phyloP scores from a whole-genome alignment of 2,797 vertebrate genomes.

The Gadopsis bispinosus region DNA sequence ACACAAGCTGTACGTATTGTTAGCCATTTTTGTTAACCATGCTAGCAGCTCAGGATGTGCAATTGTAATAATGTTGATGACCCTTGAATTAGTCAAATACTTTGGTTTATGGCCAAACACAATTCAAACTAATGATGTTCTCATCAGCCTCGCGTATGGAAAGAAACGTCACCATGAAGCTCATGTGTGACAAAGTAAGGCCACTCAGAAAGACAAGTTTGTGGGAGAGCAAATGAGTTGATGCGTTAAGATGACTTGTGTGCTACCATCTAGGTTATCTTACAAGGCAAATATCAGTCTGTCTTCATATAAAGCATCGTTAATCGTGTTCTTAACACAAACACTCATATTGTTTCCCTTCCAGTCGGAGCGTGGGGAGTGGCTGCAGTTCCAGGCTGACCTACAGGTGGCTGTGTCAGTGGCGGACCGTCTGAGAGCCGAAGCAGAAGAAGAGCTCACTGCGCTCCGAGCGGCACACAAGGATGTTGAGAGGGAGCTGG shows the following conservation, averaged over 20 bases:
- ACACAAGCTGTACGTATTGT: neutral
- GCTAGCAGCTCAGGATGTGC: neutral
- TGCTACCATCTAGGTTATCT: too few relatives aligned
- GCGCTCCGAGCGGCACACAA: constrained; percentile 62
- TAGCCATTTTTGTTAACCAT: neutral
- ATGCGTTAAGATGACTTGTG: too few relatives aligned
- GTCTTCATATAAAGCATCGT: neutral
- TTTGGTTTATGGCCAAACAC: neutral
- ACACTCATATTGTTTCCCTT: neutral
- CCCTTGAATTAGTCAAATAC: neutral
- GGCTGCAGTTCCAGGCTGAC: constrained; percentile 88
- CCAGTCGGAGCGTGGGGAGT: constrained; percentile 84
- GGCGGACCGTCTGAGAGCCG: constrained; percentile 83
- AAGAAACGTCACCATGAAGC: neutral
- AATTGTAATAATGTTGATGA: neutral
- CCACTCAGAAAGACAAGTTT: too few relatives aligned
- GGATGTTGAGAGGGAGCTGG: constrained; percentile 78
- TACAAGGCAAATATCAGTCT: too few relatives aligned
- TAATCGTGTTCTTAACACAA: neutral
- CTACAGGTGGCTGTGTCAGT: constrained; percentile 88
- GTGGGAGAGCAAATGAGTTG: too few relatives aligned
- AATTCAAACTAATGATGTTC: neutral
- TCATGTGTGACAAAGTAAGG: neutral
- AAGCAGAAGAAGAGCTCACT: constrained; percentile 84
- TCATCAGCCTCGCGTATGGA: neutral